Base-by-base conservation (phyloP, 2,888 invertebrate genomes). In the Morinoia aosen region DNA sequence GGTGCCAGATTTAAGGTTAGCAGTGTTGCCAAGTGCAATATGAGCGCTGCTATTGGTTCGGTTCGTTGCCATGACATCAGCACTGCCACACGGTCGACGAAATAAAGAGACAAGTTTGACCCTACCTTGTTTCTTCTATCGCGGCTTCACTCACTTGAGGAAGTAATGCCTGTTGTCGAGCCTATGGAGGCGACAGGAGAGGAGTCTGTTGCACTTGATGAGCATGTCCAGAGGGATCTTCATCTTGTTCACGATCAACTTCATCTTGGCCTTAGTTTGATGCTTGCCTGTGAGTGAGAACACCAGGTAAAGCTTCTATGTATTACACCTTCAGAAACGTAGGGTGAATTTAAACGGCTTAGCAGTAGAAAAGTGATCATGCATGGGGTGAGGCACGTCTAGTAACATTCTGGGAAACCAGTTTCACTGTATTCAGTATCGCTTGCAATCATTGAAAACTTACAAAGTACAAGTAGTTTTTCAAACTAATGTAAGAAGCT, bases 121-220 rank as follows among this genome's bases (percentile, higher is more conserved):
- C n/a, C n/a, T n/a, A n/a, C n/a, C n/a, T n/a, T n/a, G n/a, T n/a
- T n/a, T n/a, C 7, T 64, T 19, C 25, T 5, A 12, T 11, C 12
- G 91, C 57, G 57, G 57, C 57, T 19, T 12, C 57, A 90, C 90
- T 57, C 25, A 91, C 91, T 56, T 57, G 91, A 91, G 91, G 48
- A 91, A 91, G 91, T 16, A 91, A 33, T 91, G 91, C 33, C 91
- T 48, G 91, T 91, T 91, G 48, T 91, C 91, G 25, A 91, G 91
- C 33, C 56, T 39, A 57, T 91, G 91, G 25, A 91, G 91, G 5
- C 91, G 8, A 57, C 91, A 91, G 40, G 91, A 57, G 40, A 91
- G 91, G 25, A 91, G 14, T 33, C 25, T 91, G 25, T 56, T 56
- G 91, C 56, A 91, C 57, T 91, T 91, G 33, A 91, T 57, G 11